phyloP scores from a whole-genome alignment of 2,888 invertebrate genomes.

The Balanococcus diminutus region DNA sequence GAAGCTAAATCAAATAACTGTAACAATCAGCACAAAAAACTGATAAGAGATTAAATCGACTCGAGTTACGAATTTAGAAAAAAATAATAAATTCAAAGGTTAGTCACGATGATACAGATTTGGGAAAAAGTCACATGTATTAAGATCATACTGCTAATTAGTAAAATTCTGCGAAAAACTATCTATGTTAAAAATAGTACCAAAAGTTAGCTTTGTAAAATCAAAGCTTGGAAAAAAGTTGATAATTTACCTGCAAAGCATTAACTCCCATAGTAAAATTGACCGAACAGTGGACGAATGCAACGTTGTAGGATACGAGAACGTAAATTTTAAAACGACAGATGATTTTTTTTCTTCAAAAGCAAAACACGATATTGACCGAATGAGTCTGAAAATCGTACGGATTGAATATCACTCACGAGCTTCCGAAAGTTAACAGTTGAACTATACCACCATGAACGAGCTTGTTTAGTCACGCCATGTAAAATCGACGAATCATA shows the following conservation, averaged over 20 bases:
- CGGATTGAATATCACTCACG: not conserved
- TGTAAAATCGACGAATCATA: slow-evolving; percentile 13
- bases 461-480: slow-evolving; percentile 10
- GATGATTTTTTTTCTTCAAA: not conserved
- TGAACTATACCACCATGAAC: slow-evolving; percentile 5
- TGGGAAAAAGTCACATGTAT: not conserved
- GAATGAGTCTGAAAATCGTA: not conserved
- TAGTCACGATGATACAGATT: not conserved
- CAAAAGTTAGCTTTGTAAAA: not conserved
- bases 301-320: not conserved
- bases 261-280: not conserved
- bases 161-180: not conserved
- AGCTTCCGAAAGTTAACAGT: not conserved
- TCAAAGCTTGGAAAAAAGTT: not conserved
- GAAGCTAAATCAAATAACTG: not conserved
- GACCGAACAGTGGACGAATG: not conserved
- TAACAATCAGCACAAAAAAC: not conserved
- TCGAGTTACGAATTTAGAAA: not conserved
- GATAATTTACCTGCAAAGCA: not conserved
- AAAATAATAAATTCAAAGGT: not conserved
- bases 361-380: not conserved
- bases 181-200: not conserved
- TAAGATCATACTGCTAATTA: not conserved
- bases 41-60: not conserved
- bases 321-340: not conserved